A percentile compares a stretch with the other conserved stretches of the same genome.
These are phyloP conservation scores for Archaeoteleia sp. DNA, from an alignment of 2,888 invertebrate species.

Conservation along the genomic window DNA sequence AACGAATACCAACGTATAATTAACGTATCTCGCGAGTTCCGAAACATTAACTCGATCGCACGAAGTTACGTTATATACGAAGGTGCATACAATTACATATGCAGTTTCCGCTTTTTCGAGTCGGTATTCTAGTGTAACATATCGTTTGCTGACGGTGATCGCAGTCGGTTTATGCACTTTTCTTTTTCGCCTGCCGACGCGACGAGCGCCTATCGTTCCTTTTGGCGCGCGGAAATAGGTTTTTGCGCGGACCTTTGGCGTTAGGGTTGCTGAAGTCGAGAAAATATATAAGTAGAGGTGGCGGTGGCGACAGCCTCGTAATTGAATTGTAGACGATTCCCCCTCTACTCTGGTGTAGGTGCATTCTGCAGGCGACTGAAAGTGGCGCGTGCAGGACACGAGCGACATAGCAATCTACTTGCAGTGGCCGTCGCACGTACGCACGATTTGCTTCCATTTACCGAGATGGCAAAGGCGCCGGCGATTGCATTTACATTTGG, in stretches of 20 bases:
- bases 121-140: too few relatives aligned
- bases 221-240: conserved; percentile 20
- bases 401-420: conserved; percentile 31
- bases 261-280: conserved; percentile 3
- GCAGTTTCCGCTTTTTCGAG: too few relatives aligned
- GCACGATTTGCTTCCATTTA: conserved; percentile 38
- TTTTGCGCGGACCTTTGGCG: conserved; percentile 17
- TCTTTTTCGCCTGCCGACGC: conserved; percentile 2
- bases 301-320: conserved; percentile 25
- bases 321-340: conserved; percentile 25
- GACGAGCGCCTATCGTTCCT: conserved; percentile 3
- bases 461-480: conserved; percentile 21
- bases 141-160: too few relatives aligned
- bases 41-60: too few relatives aligned
- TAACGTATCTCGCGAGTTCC: too few relatives aligned
- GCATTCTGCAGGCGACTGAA: conserved; percentile 27
- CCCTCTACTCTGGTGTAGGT: not conserved
- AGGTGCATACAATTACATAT: too few relatives aligned
- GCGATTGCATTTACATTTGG: conserved; percentile 35
- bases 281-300: conserved; percentile 24
- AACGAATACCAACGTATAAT: too few relatives aligned
- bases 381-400: conserved; percentile 28
- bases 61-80: too few relatives aligned
- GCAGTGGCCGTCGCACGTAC: conserved; percentile 34
- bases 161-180: not conserved